Percentiles rank a stretch among this genome's conserved stretches.
Conservation (phyloP, 2,113 vertebrate genomes). For the Irena cyanogastra region DNA sequence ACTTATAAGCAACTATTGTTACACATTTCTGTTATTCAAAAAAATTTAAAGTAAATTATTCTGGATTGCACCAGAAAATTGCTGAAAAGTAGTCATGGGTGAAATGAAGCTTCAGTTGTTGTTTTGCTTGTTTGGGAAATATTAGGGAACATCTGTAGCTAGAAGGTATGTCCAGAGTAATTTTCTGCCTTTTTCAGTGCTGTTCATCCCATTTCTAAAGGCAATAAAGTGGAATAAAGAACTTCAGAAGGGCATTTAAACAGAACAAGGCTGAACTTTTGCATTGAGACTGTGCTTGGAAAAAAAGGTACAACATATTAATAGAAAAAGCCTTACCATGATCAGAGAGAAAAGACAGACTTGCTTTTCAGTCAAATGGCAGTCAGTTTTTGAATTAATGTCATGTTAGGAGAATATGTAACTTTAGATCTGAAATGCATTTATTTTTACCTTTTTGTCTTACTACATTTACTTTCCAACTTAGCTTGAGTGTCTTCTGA, state of each 20-base stretch:
- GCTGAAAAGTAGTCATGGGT: not conserved
- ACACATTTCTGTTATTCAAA: not conserved
- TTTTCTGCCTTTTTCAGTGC: not conserved
- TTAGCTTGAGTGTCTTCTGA: not conserved
- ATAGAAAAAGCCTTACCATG: not conserved
- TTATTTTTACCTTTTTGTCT: slow-evolving; percentile 30
- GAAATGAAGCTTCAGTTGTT: not conserved
- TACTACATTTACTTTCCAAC: not conserved
- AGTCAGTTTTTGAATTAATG: slow-evolving; percentile 4
- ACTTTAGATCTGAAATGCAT: not conserved
- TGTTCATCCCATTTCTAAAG: not conserved
- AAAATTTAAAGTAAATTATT: not conserved
- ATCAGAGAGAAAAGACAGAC: not conserved
- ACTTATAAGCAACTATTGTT: not conserved
- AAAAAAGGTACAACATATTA: not conserved
- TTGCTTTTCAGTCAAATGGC: not conserved
- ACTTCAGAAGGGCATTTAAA: not conserved
- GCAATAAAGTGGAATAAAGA: not conserved
- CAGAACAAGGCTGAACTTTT: not conserved
- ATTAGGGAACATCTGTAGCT: not conserved
- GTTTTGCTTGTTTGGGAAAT: not conserved
- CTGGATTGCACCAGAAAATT: not conserved
- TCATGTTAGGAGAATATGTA: not conserved
- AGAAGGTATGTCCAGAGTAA: not conserved
- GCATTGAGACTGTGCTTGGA: not conserved